Evolutionary conservation across 2,888 invertebrate species (phyloP), one percentile per base, ranked within the genome.

Genomic region (Athalia rosae): DNA sequence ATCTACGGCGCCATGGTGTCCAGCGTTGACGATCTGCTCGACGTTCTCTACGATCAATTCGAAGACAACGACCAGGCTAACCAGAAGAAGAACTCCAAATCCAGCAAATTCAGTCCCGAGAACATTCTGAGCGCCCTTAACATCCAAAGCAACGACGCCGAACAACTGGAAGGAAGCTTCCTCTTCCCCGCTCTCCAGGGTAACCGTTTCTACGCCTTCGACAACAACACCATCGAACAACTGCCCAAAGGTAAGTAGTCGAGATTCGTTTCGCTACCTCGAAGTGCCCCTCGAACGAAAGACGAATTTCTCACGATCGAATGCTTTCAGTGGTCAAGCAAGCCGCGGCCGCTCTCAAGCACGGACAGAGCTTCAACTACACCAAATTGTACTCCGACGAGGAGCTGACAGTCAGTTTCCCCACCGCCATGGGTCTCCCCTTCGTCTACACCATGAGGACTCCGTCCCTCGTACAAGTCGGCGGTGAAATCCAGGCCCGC

Each of bases 391-490:
- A 94, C 11, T 86, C 91, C 67, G 92, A 93, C 83, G 90, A 91
- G 67, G 93, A 94, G 81, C 89, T 93, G 7, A 92, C 92, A 9
- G 88, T 95, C 13, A 93, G 93, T 89, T 93, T 95, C 91, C 95
- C 95, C 4, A 92, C 94, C n/a, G 93, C 93, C 78, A 92, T 92
- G 82, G 95, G 95, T 87, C 90, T 95, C 82, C 95, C 95, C 9
- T 94, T 94, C 87, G 89, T 93, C 79, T 94, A 91, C 89, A 92
- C 92, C 77, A 92, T 93, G 84, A 92, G 92, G 77, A 91, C 91
- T 77, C 94, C 94, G 8, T 90, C 91, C 8, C 87, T 93, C 7
- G 74, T 74, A 43, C 92, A 92, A 81, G 81, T 92, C 9, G 90
- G 91, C 80, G 92, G 92, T 78, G 90, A 92, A 77, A 84, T 91